Evolutionary conservation across 2,888 invertebrate species (phyloP).

Genomic region (Napeogenes sylphis): DNA sequence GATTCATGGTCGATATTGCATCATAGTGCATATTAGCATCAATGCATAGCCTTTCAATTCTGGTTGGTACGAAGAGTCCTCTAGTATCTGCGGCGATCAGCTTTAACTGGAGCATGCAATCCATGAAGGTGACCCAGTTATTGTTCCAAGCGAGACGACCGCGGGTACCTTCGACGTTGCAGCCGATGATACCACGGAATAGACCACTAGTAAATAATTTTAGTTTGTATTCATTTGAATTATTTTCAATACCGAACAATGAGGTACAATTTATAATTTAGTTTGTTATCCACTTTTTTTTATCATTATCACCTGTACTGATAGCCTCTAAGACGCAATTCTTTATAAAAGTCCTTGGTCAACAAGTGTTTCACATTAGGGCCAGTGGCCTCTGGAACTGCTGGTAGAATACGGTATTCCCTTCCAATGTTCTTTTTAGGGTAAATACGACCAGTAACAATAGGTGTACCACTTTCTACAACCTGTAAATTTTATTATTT

Average conservation of each 20-base stretch:
- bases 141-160: slow-evolving; percentile 82
- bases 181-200: slow-evolving; percentile 78
- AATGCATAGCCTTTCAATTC: slow-evolving; percentile 83
- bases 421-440: slow-evolving; percentile 76
- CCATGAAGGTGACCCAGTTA: slow-evolving; percentile 93
- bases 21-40: slow-evolving; percentile 80
- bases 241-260: too few species aligned
- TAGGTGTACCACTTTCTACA: slow-evolving; percentile 81
- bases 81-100: slow-evolving; percentile 83
- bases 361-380: slow-evolving; percentile 73
- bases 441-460: slow-evolving; percentile 83
- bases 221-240: neutral
- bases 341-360: slow-evolving; percentile 83
- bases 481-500: slow-evolving; percentile 55
- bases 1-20: slow-evolving; percentile 67
- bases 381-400: slow-evolving; percentile 55
- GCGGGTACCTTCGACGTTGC: slow-evolving; percentile 70
- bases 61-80: slow-evolving; percentile 85
- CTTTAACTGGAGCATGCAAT: slow-evolving; percentile 91
- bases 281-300: neutral
- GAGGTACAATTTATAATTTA: too few species aligned
- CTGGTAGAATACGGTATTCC: slow-evolving; percentile 69
- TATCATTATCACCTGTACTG: slow-evolving; percentile 70
- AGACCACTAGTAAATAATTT: slow-evolving; percentile 62
- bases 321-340: slow-evolving; percentile 83